Evolutionary conservation across 2,113 vertebrate species (phyloP), one percentile per base, ranked within the genome.

Genomic region (Ancistrus triradiatus): DNA sequence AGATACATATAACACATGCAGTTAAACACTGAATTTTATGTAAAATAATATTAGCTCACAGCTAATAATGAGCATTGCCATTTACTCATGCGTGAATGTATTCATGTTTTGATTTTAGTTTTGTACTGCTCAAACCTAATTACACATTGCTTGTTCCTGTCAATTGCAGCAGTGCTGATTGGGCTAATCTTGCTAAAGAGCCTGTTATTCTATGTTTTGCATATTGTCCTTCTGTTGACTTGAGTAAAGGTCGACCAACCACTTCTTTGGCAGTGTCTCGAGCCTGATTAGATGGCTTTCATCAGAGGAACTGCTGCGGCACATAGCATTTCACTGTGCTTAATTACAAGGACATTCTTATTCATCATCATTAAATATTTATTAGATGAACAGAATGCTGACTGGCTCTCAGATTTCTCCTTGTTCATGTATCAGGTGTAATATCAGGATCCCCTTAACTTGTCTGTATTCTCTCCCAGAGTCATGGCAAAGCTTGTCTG

Each of bases 331-430:
- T 68, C 33, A 49, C 35, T 48, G 70, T 6, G 4, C 17, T 66
- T 59, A 21, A 63, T 17, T n/a, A 7, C n/a, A 38, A 52, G 27
- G 44, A 42, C 0, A 6, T 44, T 50, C 49, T 80, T 59, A 75
- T 79, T 75, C 64, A 37, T 46, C 50, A 1, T 72, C 7, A 21
- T 84, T 27, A 83, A 84, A 76, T 79, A 83, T 87, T 76, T 37
- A 88, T 58, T 56, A 50, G 53, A 49, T 51, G 48, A 71, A 59
- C 33, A 44, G 51, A 66, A 59, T 59, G 42, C 42, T 66, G 70
- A 73, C 63, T 68, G 31, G 67, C 62, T 77, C 68, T 75, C 50
- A 35, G 17, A 73, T 75, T 76, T 46, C 58, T 53, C 43, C 24
- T 28, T 63, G 11, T 53, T 63, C 17, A 14, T 44, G 42, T 28